These are phyloP conservation scores for Panopea generosa DNA, from an alignment of 2,888 invertebrate species.

Conservation along the genomic window DNA sequence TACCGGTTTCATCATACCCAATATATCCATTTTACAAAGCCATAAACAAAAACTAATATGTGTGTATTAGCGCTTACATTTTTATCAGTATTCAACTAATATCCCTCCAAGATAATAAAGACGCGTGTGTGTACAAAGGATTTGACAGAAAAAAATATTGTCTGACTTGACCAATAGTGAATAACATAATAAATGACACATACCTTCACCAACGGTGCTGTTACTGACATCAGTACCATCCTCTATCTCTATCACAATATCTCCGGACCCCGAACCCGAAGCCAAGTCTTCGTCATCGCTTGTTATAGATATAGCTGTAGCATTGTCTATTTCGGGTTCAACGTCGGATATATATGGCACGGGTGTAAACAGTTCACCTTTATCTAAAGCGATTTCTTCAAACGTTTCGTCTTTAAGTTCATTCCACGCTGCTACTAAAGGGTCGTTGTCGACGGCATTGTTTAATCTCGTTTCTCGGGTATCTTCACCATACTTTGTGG, in stretches of 20 bases:
- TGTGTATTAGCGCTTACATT: too few species aligned
- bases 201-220: slow-evolving; percentile 23
- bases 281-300: slow-evolving; percentile 50
- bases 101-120: too few species aligned
- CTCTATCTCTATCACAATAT: slow-evolving; percentile 42
- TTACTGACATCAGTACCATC: slow-evolving; percentile 16
- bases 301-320: slow-evolving; percentile 7
- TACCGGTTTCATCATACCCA: too few species aligned
- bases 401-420: background rate
- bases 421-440: background rate
- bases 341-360: background rate
- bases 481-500: slow-evolving; percentile 21
- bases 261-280: slow-evolving; percentile 52
- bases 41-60: too few species aligned
- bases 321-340: slow-evolving; percentile 4
- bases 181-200: too few species aligned
- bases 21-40: too few species aligned
- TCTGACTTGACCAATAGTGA: too few species aligned
- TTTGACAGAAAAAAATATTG: too few species aligned
- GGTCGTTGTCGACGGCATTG: background rate
- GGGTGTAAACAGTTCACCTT: background rate
- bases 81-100: too few species aligned
- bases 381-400: background rate
- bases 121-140: too few species aligned
- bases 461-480: slow-evolving; percentile 18